A percentile compares a stretch with the other conserved stretches of the same genome.
These are phyloP conservation scores for Adrianichthys oophorus DNA, from an alignment of 2,797 vertebrate species.

Conservation along the genomic window DNA sequence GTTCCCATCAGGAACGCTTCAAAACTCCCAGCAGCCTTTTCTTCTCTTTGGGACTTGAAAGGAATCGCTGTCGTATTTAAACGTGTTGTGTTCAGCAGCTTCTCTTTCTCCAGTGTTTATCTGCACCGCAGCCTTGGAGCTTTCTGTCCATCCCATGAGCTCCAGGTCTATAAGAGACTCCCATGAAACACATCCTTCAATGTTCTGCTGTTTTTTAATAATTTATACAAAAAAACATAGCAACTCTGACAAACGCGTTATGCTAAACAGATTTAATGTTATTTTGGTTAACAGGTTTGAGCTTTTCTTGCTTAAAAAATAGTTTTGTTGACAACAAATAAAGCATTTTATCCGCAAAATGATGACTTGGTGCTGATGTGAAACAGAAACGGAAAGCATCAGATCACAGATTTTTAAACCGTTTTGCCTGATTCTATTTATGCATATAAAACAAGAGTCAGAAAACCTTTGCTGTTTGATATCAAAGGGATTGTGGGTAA, in stretches of 20 bases:
- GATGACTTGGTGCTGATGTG: too few species aligned
- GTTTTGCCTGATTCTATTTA: too few species aligned
- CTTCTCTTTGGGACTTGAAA: conserved; percentile 30
- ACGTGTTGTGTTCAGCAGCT: conserved; percentile 37
- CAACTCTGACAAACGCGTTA: not conserved
- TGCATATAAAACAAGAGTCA: too few species aligned
- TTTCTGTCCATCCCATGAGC: conserved; percentile 55
- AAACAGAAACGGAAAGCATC: too few species aligned
- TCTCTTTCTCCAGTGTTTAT: conserved; percentile 49
- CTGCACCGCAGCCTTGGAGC: conserved; percentile 58
- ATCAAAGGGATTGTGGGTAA: too few species aligned
- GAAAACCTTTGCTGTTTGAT: too few species aligned
- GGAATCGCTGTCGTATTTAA: conserved; percentile 42
- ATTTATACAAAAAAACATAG: conserved; percentile 19
- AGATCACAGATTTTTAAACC: too few species aligned
- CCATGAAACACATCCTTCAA: conserved; percentile 14
- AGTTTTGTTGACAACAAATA: too few species aligned
- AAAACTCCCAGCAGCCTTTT: not conserved
- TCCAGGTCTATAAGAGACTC: conserved; percentile 39
- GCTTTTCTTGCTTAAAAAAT: too few species aligned
- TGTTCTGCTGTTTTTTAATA: conserved; percentile 9
- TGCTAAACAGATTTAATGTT: too few species aligned
- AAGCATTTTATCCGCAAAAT: too few species aligned
- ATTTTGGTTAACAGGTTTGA: too few species aligned
- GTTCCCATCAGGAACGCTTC: conserved; percentile 4